Evolutionary conservation across 2,797 vertebrate genomes (phyloP).

Genomic region (Takifugu ocellatus): DNA sequence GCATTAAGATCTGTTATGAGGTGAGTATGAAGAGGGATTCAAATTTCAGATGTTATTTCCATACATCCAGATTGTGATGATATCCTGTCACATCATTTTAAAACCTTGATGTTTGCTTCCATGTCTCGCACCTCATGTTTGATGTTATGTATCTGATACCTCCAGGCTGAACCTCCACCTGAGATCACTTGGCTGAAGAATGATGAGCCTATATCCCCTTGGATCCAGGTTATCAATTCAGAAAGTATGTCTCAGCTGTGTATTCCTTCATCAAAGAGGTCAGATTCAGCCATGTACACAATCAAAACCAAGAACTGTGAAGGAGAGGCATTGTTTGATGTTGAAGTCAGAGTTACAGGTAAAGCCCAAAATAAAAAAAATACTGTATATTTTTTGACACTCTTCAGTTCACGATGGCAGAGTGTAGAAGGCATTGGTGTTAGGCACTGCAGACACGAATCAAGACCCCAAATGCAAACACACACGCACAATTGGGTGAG

Average conservation of each 20-base stretch:
- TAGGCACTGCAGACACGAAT: too few relatives aligned
- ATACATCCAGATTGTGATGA: background rate
- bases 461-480: too few relatives aligned
- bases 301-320: constrained; percentile 73
- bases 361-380: constrained; percentile 26
- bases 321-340: constrained; percentile 74
- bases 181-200: constrained; percentile 85
- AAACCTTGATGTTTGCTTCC: too few relatives aligned
- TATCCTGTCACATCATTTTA: too few relatives aligned
- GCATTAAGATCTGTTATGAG: constrained; percentile 80
- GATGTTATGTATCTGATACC: constrained; percentile 22
- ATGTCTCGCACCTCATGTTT: background rate
- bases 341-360: constrained; percentile 85
- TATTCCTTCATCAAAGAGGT: constrained; percentile 75
- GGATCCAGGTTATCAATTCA: constrained; percentile 65
- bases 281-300: constrained; percentile 79
- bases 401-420: background rate
- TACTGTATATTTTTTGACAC: background rate
- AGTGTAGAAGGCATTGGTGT: too few relatives aligned
- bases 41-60: constrained; percentile 2
- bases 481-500: too few relatives aligned
- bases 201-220: constrained; percentile 71
- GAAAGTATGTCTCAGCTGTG: constrained; percentile 79
- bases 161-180: constrained; percentile 79
- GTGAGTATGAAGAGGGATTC: constrained; percentile 57